Percentiles rank a stretch among this genome's conserved stretches.
phyloP scores from a whole-genome alignment of 2,113 vertebrate genomes.

The Saccopteryx leptura region DNA sequence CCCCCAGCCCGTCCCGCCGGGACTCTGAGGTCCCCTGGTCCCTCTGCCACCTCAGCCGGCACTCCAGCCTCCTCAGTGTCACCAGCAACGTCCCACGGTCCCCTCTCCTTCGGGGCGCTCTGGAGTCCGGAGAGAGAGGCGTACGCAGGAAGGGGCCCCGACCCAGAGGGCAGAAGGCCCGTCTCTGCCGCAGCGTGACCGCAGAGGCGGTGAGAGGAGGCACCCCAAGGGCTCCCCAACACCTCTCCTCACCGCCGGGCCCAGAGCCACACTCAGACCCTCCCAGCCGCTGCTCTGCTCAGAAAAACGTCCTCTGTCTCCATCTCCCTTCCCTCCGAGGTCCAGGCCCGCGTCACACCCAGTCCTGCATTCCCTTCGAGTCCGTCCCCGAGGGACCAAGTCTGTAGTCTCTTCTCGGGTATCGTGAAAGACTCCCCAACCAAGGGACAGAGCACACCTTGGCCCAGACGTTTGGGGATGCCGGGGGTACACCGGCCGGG shows the following conservation, averaged over 20 bases:
- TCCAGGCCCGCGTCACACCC: not conserved
- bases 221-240: not conserved
- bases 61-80: not conserved
- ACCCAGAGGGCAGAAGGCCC: not conserved
- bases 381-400: fast-evolving
- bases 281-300: not conserved
- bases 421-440: not conserved
- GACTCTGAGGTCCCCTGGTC: not conserved
- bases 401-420: not conserved
- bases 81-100: fast-evolving
- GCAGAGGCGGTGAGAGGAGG: not conserved
- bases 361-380: no score
- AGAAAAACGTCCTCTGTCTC: not conserved
- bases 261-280: not conserved
- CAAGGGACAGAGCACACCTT: not conserved
- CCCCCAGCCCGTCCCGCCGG: not conserved
- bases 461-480: not conserved
- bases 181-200: not conserved
- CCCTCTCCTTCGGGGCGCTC: not conserved
- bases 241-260: not conserved
- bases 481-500: not conserved
- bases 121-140: not conserved
- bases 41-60: not conserved
- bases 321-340: not conserved
- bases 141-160: not conserved